Percentiles rank a stretch among this genome's conserved stretches.
Evolutionary conservation across 2,797 vertebrate species (phyloP).

Genomic region (Denticeps clupeoides): DNA sequence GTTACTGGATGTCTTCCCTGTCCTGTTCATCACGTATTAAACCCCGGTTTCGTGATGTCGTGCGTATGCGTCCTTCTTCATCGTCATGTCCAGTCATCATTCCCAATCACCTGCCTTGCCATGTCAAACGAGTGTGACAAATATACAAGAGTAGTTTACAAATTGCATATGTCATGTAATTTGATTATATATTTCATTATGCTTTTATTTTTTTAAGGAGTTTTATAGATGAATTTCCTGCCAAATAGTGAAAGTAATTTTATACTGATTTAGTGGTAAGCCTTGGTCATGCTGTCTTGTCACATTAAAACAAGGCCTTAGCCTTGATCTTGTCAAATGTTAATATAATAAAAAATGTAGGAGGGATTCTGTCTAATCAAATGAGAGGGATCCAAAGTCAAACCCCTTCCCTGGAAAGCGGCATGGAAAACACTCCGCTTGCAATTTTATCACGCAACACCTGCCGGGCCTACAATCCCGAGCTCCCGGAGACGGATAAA

Average conservation of each 20-base stretch:
- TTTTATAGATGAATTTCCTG: background rate
- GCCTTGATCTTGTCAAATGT: slow-evolving; percentile 10
- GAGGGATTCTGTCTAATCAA: slow-evolving; percentile 10
- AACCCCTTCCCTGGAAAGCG: slow-evolving; percentile 17
- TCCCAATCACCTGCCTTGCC: too few species aligned
- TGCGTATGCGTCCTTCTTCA: too few species aligned
- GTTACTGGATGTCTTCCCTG: too few species aligned
- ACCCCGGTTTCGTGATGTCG: too few species aligned
- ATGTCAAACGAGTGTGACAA: too few species aligned
- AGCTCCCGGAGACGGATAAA: slow-evolving; percentile 24
- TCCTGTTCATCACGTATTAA: too few species aligned
- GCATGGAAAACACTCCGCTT: slow-evolving; percentile 21
- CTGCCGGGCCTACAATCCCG: slow-evolving; percentile 18
- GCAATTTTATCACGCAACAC: slow-evolving; percentile 22
- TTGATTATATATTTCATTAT: too few species aligned
- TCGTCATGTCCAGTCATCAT: too few species aligned
- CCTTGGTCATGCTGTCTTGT: background rate
- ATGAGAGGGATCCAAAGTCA: slow-evolving; percentile 5
- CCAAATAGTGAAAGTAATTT: background rate
- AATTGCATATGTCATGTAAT: too few species aligned
- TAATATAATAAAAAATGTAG: slow-evolving; percentile 23
- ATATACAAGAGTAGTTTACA: too few species aligned
- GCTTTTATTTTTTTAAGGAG: too few species aligned
- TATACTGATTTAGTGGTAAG: too few species aligned
- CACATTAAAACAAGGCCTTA: background rate